Evolutionary conservation across 2,113 vertebrate species (phyloP), one percentile per base, ranked within the genome.

Genomic region (Proterorhinus semilunaris): DNA sequence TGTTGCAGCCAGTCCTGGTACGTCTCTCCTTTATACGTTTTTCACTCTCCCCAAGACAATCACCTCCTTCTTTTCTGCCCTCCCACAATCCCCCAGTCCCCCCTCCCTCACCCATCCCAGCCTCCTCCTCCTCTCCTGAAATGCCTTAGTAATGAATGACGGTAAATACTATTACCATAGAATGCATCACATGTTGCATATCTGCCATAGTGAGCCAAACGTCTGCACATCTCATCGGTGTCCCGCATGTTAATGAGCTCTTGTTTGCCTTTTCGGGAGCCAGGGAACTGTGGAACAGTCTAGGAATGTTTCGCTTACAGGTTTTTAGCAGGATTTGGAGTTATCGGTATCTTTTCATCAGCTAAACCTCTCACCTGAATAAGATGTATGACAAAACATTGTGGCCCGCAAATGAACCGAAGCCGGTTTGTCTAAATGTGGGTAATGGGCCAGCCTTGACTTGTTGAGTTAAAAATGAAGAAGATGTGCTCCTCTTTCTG

Each of bases 61-160:
- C 80, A 68, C 76, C 88, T 83, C 88, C 83, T 85, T 61, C 79
- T 82, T 36, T 82, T 79, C 75, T 59, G 47, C 77, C 84, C 78
- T 79, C 87, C 83, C 70, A 69, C 80, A 46, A 7, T 4, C 27
- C 43, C 47, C 75, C 57, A 17, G 27, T 7, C 43, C 42, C 13
- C 13, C 8, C 42, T 45, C 57, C 8, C 15, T 44, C 12, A 61
- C 58, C 58, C 58, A 13, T n/a, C 58, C 58, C 80, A 69, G 81
- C 84, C 87, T 82, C 69, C 71, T 65, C 74, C 6, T 54, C 44
- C 53, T 1, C 21, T 55, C 61, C 42, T 63, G 47, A 15, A 79
- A 74, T 45, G 17, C 8, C 68, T 76, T 8, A 54, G 73, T 27
- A 54, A 48, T 61, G 65, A 57, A 43, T 80, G 61, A 76, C 58